phyloP scores from a whole-genome alignment of 2,888 invertebrate species.

The Rhamnusium bicolor region DNA sequence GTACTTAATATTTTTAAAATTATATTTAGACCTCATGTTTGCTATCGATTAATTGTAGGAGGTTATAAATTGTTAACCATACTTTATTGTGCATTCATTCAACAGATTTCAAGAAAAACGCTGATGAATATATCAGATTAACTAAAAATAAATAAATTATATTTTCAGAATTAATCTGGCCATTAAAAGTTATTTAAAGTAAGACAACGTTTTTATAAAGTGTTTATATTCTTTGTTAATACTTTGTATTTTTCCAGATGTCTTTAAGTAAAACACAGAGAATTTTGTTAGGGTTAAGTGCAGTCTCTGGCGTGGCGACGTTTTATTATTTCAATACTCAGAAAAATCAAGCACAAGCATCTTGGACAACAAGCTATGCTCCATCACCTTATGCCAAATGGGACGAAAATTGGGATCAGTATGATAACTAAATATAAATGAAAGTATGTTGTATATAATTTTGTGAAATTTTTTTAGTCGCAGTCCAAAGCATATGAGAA shows the following conservation, averaged over 20 bases:
- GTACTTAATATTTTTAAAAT: background rate
- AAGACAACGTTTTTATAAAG: no score
- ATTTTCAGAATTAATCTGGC: background rate
- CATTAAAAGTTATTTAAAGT: background rate
- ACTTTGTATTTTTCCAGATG: constrained; percentile 67
- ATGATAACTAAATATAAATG: constrained; percentile 65
- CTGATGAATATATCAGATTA: no score
- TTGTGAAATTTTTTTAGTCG: constrained; percentile 75
- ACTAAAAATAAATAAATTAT: no score
- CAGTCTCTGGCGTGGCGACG: constrained; percentile 78
- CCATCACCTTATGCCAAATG: constrained; percentile 79
- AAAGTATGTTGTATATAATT: background rate
- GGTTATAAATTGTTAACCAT: background rate
- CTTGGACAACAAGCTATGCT: constrained; percentile 81
- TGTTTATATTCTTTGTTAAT: background rate
- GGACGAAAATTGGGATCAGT: constrained; percentile 94
- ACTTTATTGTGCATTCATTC: no score
- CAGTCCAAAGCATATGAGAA: constrained; percentile 81
- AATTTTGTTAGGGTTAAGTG: constrained; percentile 76
- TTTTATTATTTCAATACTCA: constrained; percentile 73
- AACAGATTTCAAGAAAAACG: no score
- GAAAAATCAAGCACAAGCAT: constrained; percentile 72
- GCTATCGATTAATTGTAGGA: background rate
- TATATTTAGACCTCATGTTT: background rate
- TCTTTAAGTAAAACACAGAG: constrained; percentile 75